phyloP scores from a whole-genome alignment of 2,888 invertebrate species.

The Brassicogethes aeneus region DNA sequence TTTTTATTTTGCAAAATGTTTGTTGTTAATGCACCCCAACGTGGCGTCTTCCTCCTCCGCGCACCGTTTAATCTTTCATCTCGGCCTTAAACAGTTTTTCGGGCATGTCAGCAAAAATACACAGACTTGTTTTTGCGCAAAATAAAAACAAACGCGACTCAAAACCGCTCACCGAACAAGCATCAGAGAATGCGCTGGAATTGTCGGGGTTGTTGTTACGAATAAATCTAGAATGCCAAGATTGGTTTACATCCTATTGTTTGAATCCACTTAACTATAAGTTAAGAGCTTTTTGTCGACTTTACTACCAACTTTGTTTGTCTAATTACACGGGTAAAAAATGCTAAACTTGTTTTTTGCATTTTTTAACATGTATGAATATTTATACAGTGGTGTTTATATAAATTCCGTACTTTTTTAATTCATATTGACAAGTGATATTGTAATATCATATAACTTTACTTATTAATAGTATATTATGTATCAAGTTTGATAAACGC shows the following conservation, averaged over 20 bases:
- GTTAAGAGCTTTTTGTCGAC: slow-evolving; percentile 12
- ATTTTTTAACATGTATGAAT: too few relatives aligned
- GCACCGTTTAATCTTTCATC: background rate
- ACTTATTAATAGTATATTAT: too few relatives aligned
- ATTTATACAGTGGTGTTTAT: too few relatives aligned
- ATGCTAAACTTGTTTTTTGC: too few relatives aligned
- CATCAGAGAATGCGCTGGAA: slow-evolving; percentile 29
- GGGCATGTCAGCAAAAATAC: slow-evolving; percentile 19
- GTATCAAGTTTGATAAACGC: too few relatives aligned
- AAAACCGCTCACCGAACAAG: slow-evolving; percentile 27
- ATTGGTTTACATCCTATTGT: slow-evolving; percentile 33
- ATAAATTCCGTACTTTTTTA: too few relatives aligned
- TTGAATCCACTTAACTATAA: slow-evolving; percentile 19
- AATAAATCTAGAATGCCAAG: slow-evolving; percentile 28
- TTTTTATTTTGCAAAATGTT: too few relatives aligned
- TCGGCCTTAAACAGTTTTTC: slow-evolving; percentile 9
- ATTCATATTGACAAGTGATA: too few relatives aligned
- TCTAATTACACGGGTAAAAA: too few relatives aligned
- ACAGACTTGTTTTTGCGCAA: slow-evolving; percentile 24
- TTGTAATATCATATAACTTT: too few relatives aligned
- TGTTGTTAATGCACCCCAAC: too few relatives aligned
- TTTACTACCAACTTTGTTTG: too few relatives aligned
- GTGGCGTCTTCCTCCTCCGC: slow-evolving; percentile 1
- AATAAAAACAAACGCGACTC: slow-evolving; percentile 22
- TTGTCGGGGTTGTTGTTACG: slow-evolving; percentile 27